Evolutionary conservation across 2,113 vertebrate species (phyloP), one percentile per base, ranked within the genome.

Genomic region (Colius striatus): DNA sequence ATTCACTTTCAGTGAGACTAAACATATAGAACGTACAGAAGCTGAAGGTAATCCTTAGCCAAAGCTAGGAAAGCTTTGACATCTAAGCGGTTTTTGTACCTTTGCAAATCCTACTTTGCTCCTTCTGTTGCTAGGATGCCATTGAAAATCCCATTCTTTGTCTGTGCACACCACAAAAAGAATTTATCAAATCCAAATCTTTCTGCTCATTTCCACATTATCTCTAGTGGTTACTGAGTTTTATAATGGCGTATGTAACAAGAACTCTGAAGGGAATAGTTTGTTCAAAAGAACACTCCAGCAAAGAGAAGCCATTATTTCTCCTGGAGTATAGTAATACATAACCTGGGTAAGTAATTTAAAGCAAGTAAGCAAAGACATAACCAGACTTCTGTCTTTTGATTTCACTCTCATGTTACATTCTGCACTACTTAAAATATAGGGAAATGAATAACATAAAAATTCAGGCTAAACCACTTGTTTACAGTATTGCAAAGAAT

Each of bases 161-260:
- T 89, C 54, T 61, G 48, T 50, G 27, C 27, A 38, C 61, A 25
- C 14, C 34, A 80, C 54, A 74, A 34, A 90, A 77, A 50, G 17
- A 62, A 66, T 63, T 78, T 88, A 62, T 62, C 51, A 89, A 61
- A 32, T 22, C 11, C 21, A 73, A 77, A 81, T 81, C 26, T 89
- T 94, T 92, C 63, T 74, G 26, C 70, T 84, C 78, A 81, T 91
- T 92, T 82, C 41, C 36, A 62, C 54, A 61, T 87, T 79, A 89
- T 72, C 62, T 91, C 75, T 94, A 89, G 70, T 84, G 29, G 62
- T 10, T 50, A 75, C 23, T 50, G 77, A 57, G 53, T 91, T 95
- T 95, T 94, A 87, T 61, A 80, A 57, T 22, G 34, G 66, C 54
- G 73, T 13, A 58, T 65, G 36, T 80, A 91, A 87, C 43, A 76